Percentiles rank a stretch among this genome's conserved stretches.
phyloP scores from a whole-genome alignment of 2,113 vertebrate species.

The Oryzias melastigma region DNA sequence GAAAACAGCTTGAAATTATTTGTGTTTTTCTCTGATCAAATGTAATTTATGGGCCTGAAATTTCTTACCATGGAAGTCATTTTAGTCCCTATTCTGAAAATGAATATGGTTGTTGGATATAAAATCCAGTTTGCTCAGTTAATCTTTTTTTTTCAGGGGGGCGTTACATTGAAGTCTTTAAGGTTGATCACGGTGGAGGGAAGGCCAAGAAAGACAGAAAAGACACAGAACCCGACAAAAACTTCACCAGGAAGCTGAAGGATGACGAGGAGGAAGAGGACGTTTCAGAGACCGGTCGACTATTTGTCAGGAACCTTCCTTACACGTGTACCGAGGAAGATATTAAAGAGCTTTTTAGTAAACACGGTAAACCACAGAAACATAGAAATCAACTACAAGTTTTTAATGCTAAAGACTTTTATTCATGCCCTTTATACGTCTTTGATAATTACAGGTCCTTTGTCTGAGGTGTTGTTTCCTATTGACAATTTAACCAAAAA shows the following conservation, averaged over 20 bases:
- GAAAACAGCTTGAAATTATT: too few species aligned
- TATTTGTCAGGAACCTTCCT: slow-evolving; percentile 93
- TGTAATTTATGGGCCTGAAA: too few species aligned
- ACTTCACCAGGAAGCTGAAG: slow-evolving; percentile 77
- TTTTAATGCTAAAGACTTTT: neutral
- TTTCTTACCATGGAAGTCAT: too few species aligned
- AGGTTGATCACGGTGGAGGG: slow-evolving; percentile 40
- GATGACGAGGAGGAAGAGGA: slow-evolving; percentile 92
- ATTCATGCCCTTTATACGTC: neutral
- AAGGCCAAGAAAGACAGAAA: slow-evolving; percentile 49
- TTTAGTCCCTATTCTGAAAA: too few species aligned
- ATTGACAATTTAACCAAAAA: slow-evolving; percentile 90
- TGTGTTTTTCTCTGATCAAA: too few species aligned
- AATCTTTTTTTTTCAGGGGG: slow-evolving; percentile 76
- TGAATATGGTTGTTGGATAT: too few species aligned
- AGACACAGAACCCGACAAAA: slow-evolving; percentile 57
- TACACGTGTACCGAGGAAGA: slow-evolving; percentile 93
- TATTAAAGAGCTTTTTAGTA: slow-evolving; percentile 84
- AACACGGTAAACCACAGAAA: slow-evolving; percentile 75
- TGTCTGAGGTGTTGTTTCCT: slow-evolving; percentile 90
- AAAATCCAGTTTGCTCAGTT: too few species aligned
- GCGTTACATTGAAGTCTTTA: slow-evolving; percentile 86
- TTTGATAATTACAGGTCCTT: slow-evolving; percentile 76
- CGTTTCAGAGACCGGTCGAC: slow-evolving; percentile 88
- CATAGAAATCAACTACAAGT: neutral